phyloP scores from a whole-genome alignment of 2,888 invertebrate species.

The Chrysomela aeneicollis region DNA sequence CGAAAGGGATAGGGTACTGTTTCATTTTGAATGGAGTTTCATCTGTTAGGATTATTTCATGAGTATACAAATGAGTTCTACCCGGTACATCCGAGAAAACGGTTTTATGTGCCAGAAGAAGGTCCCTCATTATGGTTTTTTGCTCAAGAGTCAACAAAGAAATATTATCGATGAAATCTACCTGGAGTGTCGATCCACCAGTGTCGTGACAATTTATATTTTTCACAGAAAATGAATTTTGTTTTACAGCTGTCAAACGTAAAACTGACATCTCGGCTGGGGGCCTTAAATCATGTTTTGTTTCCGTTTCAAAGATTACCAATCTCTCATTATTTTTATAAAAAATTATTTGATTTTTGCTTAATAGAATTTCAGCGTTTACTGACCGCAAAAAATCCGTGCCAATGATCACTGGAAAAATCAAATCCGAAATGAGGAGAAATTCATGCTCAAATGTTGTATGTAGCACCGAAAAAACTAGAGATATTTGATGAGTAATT shows the following conservation, averaged over 20 bases:
- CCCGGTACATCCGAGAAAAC: not conserved
- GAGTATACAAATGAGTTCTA: not conserved
- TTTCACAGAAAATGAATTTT: not conserved
- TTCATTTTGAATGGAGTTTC: not conserved
- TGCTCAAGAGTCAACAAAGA: not conserved
- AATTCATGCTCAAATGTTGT: not conserved
- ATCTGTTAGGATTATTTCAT: not conserved
- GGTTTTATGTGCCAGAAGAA: not conserved
- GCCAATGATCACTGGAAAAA: not conserved
- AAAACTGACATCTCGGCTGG: not conserved
- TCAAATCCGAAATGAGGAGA: not conserved
- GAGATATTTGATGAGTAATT: not conserved
- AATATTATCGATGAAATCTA: not conserved
- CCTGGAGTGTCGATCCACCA: not conserved
- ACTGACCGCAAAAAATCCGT: not conserved
- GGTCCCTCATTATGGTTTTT: not conserved
- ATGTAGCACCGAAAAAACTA: not conserved
- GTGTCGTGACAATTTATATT: not conserved
- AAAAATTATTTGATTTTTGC: not conserved
- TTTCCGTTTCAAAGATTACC: not conserved
- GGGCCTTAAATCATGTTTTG: not conserved
- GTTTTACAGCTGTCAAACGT: not conserved
- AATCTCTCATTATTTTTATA: not conserved
- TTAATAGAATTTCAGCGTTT: not conserved
- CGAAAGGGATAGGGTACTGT: not conserved